These are phyloP conservation scores for Monomorium pharaonis DNA, from an alignment of 1,140 invertebrate genomes.

Conservation along the genomic window DNA sequence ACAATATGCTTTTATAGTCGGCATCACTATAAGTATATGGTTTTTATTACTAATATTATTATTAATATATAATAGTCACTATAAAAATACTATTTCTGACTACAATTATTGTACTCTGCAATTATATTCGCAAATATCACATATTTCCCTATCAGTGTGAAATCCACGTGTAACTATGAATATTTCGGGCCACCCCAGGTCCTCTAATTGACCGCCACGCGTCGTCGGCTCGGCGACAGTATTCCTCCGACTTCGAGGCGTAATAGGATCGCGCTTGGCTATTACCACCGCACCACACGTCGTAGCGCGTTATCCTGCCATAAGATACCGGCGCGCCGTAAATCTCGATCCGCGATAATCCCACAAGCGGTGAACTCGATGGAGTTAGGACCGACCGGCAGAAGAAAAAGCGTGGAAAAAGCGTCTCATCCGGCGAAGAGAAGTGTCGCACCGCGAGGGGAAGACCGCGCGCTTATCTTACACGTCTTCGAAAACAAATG, in stretches of 20 bases:
- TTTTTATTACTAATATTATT: too few relatives aligned
- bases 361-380: conserved; percentile 61
- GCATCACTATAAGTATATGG: too few relatives aligned
- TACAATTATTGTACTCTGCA: too few relatives aligned
- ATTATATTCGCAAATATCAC: too few relatives aligned
- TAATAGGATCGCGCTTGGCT: conserved; percentile 66
- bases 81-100: too few relatives aligned
- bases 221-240: background rate
- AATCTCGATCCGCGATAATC: conserved; percentile 75
- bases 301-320: conserved; percentile 55
- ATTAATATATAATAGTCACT: too few relatives aligned
- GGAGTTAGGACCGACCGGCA: conserved; percentile 19
- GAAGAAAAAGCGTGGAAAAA: background rate
- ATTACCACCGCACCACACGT: conserved; percentile 54
- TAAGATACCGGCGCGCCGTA: conserved; percentile 60
- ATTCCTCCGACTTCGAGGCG: conserved; percentile 23
- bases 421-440: background rate
- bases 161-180: background rate
- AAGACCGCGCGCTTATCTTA: conserved; percentile 54
- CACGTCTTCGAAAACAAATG: conserved; percentile 37
- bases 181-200: background rate
- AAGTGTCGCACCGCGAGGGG: conserved; percentile 47
- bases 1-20: too few relatives aligned
- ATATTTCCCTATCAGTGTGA: too few relatives aligned
- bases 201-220: conserved; percentile 10